Percentiles rank a stretch among this genome's conserved stretches.
These are phyloP conservation scores for Bradypus variegatus DNA, from an alignment of 2,797 vertebrate genomes.

Conservation along the genomic window DNA sequence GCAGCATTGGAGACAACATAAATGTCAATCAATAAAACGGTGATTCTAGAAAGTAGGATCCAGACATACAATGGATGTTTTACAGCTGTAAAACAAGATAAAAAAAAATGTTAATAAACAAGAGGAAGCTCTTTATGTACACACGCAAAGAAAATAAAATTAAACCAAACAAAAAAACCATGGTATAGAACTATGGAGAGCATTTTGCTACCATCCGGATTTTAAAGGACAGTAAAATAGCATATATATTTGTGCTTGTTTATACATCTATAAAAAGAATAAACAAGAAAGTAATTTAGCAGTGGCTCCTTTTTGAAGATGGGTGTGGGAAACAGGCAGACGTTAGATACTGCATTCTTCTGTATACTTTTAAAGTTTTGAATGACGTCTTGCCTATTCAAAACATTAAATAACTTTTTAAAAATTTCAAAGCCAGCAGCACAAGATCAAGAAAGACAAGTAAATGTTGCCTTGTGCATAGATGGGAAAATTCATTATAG, in stretches of 20 bases:
- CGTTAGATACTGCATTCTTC: background rate
- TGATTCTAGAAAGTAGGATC: background rate
- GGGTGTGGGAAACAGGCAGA: background rate
- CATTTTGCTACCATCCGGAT: conserved; percentile 5
- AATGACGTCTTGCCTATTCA: conserved; percentile 14
- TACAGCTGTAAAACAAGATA: background rate
- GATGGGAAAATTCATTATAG: background rate
- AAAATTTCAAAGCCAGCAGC: background rate
- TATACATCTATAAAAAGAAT: background rate
- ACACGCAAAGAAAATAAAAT: background rate
- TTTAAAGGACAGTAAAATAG: background rate
- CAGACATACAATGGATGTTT: background rate
- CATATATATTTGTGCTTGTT: background rate
- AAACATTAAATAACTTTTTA: background rate
- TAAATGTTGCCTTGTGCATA: background rate
- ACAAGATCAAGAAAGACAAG: conserved; percentile 9
- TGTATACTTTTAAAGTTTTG: background rate
- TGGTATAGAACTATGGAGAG: background rate
- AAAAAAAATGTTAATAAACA: background rate
- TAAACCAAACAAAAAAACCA: background rate
- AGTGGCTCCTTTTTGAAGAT: background rate
- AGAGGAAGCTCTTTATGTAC: background rate
- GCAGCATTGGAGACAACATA: background rate
- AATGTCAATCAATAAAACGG: background rate
- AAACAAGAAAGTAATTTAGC: background rate